Base-by-base conservation (phyloP, 2,888 invertebrate species). In the Caenorhabditis sulstoni region DNA sequence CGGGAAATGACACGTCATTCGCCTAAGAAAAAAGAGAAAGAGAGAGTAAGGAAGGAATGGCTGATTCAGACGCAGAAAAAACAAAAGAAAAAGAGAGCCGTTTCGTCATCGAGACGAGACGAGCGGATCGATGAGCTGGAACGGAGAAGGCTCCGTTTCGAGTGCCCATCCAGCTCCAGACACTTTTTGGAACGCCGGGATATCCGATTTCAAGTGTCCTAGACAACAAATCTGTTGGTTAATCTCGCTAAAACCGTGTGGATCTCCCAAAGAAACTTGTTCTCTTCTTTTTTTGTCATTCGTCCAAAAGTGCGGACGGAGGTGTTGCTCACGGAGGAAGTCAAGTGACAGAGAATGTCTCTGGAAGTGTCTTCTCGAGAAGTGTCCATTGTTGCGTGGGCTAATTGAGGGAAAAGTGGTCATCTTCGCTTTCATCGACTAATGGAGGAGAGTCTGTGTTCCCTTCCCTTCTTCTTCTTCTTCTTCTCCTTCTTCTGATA, bases 51-150 rank as follows among this genome's bases (percentile, higher is more conserved):
- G 12, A 45, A 45, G 23, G 41, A 61, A 50, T 35, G 58, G 68
- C 49, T 68, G 68, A 68, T 68, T 68, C 68, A 68, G 44, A 16
- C 41, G 52, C 8, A 18, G 16, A 37, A 44, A 37, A 52, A 18
- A 35, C 61, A 47, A 61, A 53, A 62, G 11, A 59, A 44, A 22
- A 66, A 29, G 23, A 16, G 45, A 58, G 29, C 29, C 29, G 29
- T 29, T 29, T 29, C 29, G 29, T 29, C 29, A 29, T 7, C 29
- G 29, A 29, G 29, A n/a, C n/a, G n/a, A n/a, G 14, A 47, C 9
- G 41, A 11, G 41, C 14, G 41, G 52, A 68, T 68, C 68, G 68
- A 61, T 61, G 68, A 59, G 67, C 49, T 22, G 52, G 29, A 52
- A 52, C 52, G 29, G 29, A 23, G 52, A 29, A 29, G 29, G 23